Conservation (phyloP, 2,888 invertebrate species). For the Labia minor region DNA sequence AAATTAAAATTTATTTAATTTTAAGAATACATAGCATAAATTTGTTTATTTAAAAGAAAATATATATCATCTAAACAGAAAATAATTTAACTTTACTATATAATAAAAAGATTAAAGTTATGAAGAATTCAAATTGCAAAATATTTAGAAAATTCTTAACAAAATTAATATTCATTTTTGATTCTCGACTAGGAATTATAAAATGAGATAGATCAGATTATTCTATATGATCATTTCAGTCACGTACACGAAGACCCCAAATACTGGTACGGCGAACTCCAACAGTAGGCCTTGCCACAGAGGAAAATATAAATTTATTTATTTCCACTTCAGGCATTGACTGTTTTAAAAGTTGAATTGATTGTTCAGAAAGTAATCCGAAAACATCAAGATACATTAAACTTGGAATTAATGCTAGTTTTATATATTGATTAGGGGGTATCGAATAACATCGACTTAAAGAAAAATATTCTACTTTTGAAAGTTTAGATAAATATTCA, state of each 20-base stretch:
- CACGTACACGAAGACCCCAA: conserved; percentile 77
- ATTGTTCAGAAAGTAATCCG: conserved; percentile 56
- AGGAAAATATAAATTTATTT: conserved; percentile 68
- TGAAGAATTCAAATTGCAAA: background rate
- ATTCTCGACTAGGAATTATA: background rate
- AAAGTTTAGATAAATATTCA: conserved; percentile 45
- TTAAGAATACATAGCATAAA: background rate
- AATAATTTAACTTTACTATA: background rate
- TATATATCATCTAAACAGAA: background rate
- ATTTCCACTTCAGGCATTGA: conserved; percentile 51
- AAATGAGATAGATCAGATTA: background rate
- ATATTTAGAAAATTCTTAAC: background rate
- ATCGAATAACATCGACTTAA: conserved; percentile 73
- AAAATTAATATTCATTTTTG: background rate
- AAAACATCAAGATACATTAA: conserved; percentile 71
- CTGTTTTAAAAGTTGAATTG: conserved; percentile 43
- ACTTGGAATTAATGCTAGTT: conserved; percentile 49
- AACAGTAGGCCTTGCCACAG: conserved; percentile 81
- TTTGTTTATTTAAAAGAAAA: background rate
- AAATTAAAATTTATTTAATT: background rate
- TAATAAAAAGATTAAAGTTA: too few relatives aligned
- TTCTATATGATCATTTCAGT: conserved; percentile 43
- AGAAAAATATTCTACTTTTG: conserved; percentile 55
- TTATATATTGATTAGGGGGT: conserved; percentile 52
- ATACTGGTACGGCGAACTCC: conserved; percentile 77